Conservation (phyloP, 2,888 invertebrate genomes). For the Ommatoiulus sabulosus region DNA sequence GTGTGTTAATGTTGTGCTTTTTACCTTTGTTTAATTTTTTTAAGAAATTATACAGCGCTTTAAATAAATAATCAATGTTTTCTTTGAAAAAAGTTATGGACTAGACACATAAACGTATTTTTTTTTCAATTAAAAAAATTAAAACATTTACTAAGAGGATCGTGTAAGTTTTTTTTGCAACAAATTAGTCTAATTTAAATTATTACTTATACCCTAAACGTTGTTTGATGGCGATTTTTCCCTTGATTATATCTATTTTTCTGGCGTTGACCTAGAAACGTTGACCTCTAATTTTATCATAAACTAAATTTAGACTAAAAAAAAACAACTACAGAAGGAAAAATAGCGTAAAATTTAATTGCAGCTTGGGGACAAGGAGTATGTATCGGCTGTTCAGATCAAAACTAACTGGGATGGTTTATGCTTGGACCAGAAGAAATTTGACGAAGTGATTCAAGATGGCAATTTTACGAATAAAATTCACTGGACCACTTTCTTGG, state of each 20-base stretch:
- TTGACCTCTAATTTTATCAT: neutral
- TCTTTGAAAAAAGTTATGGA: too few relatives aligned
- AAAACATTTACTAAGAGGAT: too few relatives aligned
- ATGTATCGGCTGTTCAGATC: constrained; percentile 55
- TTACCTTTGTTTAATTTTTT: too few relatives aligned
- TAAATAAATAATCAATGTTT: too few relatives aligned
- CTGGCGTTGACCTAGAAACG: neutral
- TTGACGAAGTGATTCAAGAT: constrained; percentile 77
- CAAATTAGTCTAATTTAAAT: too few relatives aligned
- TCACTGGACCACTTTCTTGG: constrained; percentile 80
- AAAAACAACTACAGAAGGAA: neutral
- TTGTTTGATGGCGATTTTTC: neutral
- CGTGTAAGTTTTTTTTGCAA: too few relatives aligned
- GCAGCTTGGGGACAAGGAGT: constrained; percentile 57
- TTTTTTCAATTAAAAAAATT: too few relatives aligned
- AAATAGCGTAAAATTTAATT: constrained; percentile 42
- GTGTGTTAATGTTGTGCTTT: constrained; percentile 67
- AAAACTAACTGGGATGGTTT: constrained; percentile 67
- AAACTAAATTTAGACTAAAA: constrained; percentile 10
- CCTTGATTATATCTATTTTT: neutral
- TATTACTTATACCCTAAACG: too few relatives aligned
- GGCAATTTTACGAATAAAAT: constrained; percentile 78
- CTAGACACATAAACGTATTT: too few relatives aligned
- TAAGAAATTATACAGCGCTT: too few relatives aligned
- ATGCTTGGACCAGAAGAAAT: constrained; percentile 71